Evolutionary conservation across 2,888 invertebrate species (phyloP), one percentile per base, ranked within the genome.

Genomic region (Mythimna ferrago): DNA sequence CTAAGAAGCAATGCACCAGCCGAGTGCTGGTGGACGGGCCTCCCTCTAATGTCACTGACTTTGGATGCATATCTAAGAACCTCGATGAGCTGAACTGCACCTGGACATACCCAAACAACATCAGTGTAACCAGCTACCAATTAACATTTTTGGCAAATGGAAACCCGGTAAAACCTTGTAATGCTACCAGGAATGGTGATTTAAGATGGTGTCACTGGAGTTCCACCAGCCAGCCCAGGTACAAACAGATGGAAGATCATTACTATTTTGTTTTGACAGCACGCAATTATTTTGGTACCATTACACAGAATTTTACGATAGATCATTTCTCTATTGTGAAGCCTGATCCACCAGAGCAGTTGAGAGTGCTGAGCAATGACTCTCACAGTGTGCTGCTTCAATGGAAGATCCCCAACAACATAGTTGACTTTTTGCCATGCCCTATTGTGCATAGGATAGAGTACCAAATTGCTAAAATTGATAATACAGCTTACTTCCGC

Each of bases 81-180:
- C 97, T 98, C 94, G 97, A 97, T 68, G 97, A 97, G 85, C 93
- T 99, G 83, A 97, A 97, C 19, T 99, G 99, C 89, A 96, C 97
- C 2, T 99, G 98, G 97, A 97, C 96, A 0, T 95, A 96, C 62
- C 97, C 97, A 1, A 87, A 88, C 3, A 81, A 81, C 95, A 94
- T 97, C 54, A 92, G 91, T 81, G 85, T 82, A 53, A 90, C 92
- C 48, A 90, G 89, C 66, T 94, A 93, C 77, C 84, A 86, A 32
- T 75, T 95, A 51, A 90, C 91, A 65, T 94, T 93, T 80, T 82
- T 89, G n/a, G 79, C 91, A 10, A 88, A 93, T 80, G 91, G 89
- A 10, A 88, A 87, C 54, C 41, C 80, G 44, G 86, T 92, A 1
- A 84, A 81, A 16, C 85, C 92, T 35, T 92, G 92, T 73, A 26